These are phyloP conservation scores for Cydia strobilella DNA, from an alignment of 1,140 invertebrate species.

Conservation along the genomic window DNA sequence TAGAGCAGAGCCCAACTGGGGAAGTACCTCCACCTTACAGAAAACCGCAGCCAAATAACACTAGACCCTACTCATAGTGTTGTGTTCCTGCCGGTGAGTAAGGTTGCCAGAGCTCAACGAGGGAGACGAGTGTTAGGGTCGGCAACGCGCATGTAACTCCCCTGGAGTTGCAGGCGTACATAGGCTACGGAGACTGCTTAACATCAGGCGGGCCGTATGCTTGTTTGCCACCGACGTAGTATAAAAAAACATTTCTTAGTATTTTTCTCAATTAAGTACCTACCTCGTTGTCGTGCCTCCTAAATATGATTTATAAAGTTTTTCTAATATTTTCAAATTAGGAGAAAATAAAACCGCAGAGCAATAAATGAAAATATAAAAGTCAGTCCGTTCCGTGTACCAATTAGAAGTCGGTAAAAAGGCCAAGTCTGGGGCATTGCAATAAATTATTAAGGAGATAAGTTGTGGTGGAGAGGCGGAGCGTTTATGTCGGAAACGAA, in stretches of 20 bases:
- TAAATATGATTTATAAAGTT: conserved; percentile 2
- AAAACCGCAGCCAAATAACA: too few relatives aligned
- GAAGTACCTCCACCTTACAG: too few relatives aligned
- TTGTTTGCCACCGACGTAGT: too few relatives aligned
- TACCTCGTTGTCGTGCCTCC: not conserved
- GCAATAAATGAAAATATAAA: conserved; percentile 24
- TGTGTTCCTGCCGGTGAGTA: too few relatives aligned
- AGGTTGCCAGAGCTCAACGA: too few relatives aligned
- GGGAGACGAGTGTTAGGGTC: too few relatives aligned
- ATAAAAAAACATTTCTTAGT: not conserved
- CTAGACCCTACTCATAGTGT: too few relatives aligned
- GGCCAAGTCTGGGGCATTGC: conserved; percentile 18
- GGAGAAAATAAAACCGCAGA: not conserved
- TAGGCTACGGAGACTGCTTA: too few relatives aligned
- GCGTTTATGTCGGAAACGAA: conserved; percentile 7
- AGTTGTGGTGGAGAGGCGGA: not conserved
- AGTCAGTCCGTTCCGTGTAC: conserved; percentile 23
- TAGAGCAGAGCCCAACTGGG: too few relatives aligned
- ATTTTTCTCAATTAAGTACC: not conserved
- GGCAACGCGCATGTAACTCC: too few relatives aligned
- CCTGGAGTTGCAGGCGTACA: too few relatives aligned
- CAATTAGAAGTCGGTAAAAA: conserved; percentile 36
- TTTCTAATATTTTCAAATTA: not conserved
- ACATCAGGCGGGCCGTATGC: too few relatives aligned
- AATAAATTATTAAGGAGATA: conserved; percentile 27